A percentile compares a stretch with the other conserved stretches of the same genome.
phyloP scores from a whole-genome alignment of 1,140 invertebrate species.

The Drosophila grimshawi region DNA sequence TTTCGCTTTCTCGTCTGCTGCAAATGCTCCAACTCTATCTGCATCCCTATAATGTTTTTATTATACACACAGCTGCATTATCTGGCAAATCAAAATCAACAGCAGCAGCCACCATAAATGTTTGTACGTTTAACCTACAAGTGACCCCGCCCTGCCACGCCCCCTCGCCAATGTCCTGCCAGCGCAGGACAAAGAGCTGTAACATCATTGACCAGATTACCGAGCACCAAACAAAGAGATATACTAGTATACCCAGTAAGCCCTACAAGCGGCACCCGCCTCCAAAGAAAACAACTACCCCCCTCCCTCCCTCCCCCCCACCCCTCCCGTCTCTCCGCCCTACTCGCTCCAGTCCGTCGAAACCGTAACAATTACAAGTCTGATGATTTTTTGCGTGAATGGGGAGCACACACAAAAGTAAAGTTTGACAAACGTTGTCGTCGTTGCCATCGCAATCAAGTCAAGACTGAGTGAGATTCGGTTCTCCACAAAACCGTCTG shows the following conservation, averaged over 20 bases:
- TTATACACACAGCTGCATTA: constrained; percentile 21
- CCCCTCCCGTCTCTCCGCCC: not conserved
- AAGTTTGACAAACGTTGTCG: constrained; percentile 53
- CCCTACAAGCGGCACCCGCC: constrained; percentile 21
- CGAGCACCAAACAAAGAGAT: constrained; percentile 63
- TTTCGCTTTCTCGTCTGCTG: not conserved
- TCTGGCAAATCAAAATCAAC: constrained; percentile 60
- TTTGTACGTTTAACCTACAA: constrained; percentile 66
- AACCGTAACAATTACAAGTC: constrained; percentile 80
- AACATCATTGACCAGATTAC: constrained; percentile 67
- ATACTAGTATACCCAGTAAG: constrained; percentile 5
- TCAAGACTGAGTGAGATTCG: constrained; percentile 31
- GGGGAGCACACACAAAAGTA: constrained; percentile 47
- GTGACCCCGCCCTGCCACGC: constrained; percentile 30
- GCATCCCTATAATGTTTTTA: too few species aligned
- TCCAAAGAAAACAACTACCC: not conserved
- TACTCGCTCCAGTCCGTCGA: constrained; percentile 24
- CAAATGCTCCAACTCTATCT: constrained; percentile 30
- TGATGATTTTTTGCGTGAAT: constrained; percentile 49
- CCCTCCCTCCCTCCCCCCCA: not conserved
- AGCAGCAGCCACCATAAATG: constrained; percentile 58
- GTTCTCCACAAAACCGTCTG: constrained; percentile 62
- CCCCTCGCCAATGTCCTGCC: constrained; percentile 5
- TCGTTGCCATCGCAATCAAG: constrained; percentile 57
- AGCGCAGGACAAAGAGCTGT: constrained; percentile 53